phyloP scores from a whole-genome alignment of 2,113 vertebrate species.

The Oplegnathus fasciatus region DNA sequence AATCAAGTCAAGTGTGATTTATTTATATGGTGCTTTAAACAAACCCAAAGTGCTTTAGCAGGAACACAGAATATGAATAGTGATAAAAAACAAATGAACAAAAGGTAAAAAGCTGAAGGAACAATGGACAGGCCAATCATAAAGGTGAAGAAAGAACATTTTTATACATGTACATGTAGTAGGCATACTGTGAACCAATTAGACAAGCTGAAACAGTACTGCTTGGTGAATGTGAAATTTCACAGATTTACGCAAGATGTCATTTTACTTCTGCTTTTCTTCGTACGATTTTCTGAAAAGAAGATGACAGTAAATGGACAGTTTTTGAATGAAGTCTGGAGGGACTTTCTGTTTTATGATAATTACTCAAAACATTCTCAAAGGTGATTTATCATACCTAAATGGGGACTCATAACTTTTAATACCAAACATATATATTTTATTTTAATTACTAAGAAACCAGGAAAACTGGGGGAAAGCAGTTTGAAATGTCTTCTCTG shows the following conservation, averaged over 20 bases:
- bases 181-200: neutral
- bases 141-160: neutral
- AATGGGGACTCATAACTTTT: neutral
- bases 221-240: neutral
- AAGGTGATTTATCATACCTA: neutral
- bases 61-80: neutral
- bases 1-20: neutral
- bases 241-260: no score
- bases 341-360: no score
- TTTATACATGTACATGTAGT: neutral
- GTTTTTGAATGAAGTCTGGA: neutral
- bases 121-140: neutral
- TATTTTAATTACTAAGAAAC: neutral
- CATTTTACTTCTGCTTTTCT: no score
- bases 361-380: no score
- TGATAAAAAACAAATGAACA: neutral
- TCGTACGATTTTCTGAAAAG: no score
- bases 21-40: neutral
- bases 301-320: no score
- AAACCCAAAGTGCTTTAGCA: neutral
- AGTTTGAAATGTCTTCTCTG: neutral
- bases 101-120: neutral
- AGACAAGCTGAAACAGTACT: neutral
- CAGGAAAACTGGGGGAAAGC: neutral
- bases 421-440: neutral